phyloP scores from a whole-genome alignment of 2,113 vertebrate genomes.

The Carassius gibelio region DNA sequence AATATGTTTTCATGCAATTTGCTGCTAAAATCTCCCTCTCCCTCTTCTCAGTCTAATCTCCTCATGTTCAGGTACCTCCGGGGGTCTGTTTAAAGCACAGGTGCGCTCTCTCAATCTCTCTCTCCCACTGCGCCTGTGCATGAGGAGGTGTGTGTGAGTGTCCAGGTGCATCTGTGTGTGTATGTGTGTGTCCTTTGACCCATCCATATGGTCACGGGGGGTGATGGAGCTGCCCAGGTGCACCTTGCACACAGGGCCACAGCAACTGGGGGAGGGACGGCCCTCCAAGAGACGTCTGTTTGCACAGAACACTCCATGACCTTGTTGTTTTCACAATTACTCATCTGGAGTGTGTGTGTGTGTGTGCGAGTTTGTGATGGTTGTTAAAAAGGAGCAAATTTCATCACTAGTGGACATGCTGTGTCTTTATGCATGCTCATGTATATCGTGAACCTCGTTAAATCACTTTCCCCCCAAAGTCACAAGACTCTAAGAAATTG shows the following conservation, averaged over 20 bases:
- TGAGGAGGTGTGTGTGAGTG: conserved; percentile 25
- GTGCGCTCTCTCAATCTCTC: conserved; percentile 40
- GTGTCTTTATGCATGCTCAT: not conserved
- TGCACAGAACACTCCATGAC: conserved; percentile 24
- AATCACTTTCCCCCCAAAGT: not conserved
- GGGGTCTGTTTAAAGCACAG: conserved; percentile 52
- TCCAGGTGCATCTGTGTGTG: conserved; percentile 42
- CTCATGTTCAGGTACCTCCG: conserved; percentile 34
- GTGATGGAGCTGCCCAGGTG: conserved; percentile 54
- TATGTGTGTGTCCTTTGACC: conserved; percentile 39
- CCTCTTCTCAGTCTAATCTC: conserved; percentile 12
- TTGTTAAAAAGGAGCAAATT: conserved; percentile 11
- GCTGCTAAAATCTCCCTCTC: not conserved
- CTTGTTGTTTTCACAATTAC: conserved; percentile 38
- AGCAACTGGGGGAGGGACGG: not conserved
- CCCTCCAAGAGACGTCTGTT: conserved; percentile 13
- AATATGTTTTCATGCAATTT: conserved; percentile 13
- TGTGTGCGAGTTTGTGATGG: conserved; percentile 19
- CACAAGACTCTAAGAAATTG: not conserved
- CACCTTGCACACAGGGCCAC: conserved; percentile 30
- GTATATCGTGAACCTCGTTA: not conserved
- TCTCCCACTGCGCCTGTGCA: conserved; percentile 12
- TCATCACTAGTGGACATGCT: not conserved
- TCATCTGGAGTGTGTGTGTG: conserved; percentile 10
- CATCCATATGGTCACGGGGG: conserved; percentile 60